Evolutionary conservation across 2,888 invertebrate species (phyloP).

Genomic region (Cryptosula pallasiana): DNA sequence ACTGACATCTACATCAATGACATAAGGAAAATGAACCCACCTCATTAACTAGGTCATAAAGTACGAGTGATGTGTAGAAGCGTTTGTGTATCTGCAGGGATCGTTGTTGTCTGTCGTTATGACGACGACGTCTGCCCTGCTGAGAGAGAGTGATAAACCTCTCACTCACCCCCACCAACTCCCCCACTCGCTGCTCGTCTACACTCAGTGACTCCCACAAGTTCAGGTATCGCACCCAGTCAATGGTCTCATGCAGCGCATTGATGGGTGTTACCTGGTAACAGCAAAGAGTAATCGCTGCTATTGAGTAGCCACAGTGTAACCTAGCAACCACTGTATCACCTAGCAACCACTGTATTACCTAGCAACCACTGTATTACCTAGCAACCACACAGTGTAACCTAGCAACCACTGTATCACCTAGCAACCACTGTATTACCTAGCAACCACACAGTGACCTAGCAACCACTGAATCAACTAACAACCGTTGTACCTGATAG

Average conservation of each 20-base stretch:
- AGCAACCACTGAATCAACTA: neutral
- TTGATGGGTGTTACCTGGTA: constrained; percentile 76
- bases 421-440: neutral
- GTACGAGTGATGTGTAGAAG: constrained; percentile 69
- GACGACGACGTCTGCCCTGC: constrained; percentile 36
- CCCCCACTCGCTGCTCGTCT: constrained; percentile 78
- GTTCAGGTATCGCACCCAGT: constrained; percentile 64
- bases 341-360: neutral
- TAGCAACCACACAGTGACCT: neutral
- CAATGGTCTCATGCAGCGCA: constrained; percentile 67
- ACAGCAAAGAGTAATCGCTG: neutral
- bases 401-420: neutral
- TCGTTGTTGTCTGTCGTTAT: constrained; percentile 34
- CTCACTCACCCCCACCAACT: constrained; percentile 80
- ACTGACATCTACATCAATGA: too few species aligned
- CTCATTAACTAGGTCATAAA: constrained; percentile 90
- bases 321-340: neutral
- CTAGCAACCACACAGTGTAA: neutral
- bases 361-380: neutral
- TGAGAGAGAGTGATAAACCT: constrained; percentile 66
- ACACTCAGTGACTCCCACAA: constrained; percentile 75
- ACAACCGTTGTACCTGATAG: constrained; percentile 65
- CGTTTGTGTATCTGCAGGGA: constrained; percentile 45
- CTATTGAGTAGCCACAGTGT: neutral
- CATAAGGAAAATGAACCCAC: too few species aligned